Conservation (phyloP, 2,797 vertebrate species). For the Pygocentrus nattereri region DNA sequence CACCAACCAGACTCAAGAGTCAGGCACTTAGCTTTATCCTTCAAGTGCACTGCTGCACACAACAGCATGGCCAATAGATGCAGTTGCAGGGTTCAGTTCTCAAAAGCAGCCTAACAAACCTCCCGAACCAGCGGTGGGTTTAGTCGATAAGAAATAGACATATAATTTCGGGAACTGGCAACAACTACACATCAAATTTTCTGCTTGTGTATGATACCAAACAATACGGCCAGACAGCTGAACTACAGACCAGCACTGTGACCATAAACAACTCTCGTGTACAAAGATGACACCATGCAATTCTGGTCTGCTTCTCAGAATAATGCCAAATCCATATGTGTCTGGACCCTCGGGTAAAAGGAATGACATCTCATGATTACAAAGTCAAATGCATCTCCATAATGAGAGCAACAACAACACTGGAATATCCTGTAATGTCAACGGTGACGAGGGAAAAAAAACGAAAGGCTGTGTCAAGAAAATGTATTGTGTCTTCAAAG, state of each 20-base stretch:
- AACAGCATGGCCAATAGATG: neutral
- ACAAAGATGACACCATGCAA: neutral
- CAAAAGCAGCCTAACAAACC: neutral
- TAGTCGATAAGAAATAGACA: too few relatives aligned
- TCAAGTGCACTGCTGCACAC: neutral
- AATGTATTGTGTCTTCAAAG: conserved; percentile 54
- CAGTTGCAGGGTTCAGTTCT: neutral
- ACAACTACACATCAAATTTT: neutral
- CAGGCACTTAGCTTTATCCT: neutral
- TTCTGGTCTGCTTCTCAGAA: neutral
- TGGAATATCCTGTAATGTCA: conserved; percentile 67
- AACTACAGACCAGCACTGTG: neutral
- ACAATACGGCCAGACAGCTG: neutral
- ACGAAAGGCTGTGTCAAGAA: conserved; percentile 52
- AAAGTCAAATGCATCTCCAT: conserved; percentile 56
- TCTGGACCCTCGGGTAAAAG: conserved; percentile 8
- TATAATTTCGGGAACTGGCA: neutral
- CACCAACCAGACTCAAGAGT: neutral
- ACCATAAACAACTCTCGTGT: neutral
- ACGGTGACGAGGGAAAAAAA: conserved; percentile 24
- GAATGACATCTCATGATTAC: conserved; percentile 32
- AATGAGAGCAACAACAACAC: conserved; percentile 62
- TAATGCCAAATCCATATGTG: neutral
- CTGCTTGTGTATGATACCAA: neutral
- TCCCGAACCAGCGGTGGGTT: neutral